Base-by-base conservation (phyloP, 1,140 invertebrate species). In the Aphelenchoides fujianensis region DNA sequence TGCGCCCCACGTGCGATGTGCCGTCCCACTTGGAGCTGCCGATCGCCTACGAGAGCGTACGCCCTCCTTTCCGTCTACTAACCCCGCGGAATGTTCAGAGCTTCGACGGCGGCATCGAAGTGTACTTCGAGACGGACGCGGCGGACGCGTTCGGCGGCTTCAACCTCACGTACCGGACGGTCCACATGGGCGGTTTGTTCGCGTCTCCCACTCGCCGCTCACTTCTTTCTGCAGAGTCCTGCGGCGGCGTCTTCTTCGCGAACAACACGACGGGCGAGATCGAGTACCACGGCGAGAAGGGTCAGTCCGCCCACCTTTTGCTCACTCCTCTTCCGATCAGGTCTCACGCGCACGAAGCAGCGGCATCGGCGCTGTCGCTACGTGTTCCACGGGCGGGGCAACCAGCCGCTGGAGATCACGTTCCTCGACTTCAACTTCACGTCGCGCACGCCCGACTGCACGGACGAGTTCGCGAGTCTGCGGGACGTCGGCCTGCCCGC, bases 381-480 rank as follows among this genome's bases (percentile, higher is more conserved):
- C 31, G 81, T 82, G 41, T 28, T 79, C 55, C 72, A 69, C 53
- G 52, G 70, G 7, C 53, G 64, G 7, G 30, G 69, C 35, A 71
- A 68, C 30, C 57, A 76, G 66, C 78, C 78, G 1, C 64, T 79
- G 7, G 78, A 82, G 69, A 36, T 82, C 28, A 32, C 69, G 27
- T 84, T 84, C 48, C 70, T 70, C 30, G 19, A 71, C 41, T 84
- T 82, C 68, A 82, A 73, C 27, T 77, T 84, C 34, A 72, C 76
- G 1, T 77, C 80, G 0, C 63, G 35, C 0, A 74, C 59, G 48
- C 28, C 59, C 16, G 74, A 83, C n/a, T 82, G 80, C 66, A 54
- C 72, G 2, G 76, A 84, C 31, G 74, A 83, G 19, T 82, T 66
- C 41, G 3, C 82, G 2, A 82, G 84, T 70, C 73, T 82, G 28